phyloP scores from a whole-genome alignment of 2,113 vertebrate genomes.

The Callopanchax toddi region DNA sequence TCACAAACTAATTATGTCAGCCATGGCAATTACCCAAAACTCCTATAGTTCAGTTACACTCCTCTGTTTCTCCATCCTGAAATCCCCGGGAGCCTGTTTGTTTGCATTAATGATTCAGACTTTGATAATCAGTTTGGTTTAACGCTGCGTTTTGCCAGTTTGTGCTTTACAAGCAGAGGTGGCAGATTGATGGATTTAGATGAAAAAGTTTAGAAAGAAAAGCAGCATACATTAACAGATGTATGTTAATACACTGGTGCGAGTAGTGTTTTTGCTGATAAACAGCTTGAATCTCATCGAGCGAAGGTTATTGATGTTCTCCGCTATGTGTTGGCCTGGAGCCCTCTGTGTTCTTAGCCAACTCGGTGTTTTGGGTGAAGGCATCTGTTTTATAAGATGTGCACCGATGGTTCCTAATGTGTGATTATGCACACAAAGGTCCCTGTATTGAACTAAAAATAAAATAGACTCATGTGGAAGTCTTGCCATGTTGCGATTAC shows the following conservation, averaged over 20 bases:
- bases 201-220: neutral
- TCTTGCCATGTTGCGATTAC: neutral
- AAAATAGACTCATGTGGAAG: neutral
- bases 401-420: neutral
- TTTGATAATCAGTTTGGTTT: constrained; percentile 1
- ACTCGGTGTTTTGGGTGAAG: constrained; percentile 14
- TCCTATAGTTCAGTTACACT: neutral
- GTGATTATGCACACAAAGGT: neutral
- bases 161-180: neutral
- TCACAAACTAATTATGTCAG: neutral
- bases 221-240: constrained; percentile 5
- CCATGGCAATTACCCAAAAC: neutral
- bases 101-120: neutral
- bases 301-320: neutral
- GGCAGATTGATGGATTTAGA: constrained; percentile 20
- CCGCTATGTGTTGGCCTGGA: neutral
- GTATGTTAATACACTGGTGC: constrained; percentile 21
- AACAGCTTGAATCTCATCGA: constrained; percentile 5
- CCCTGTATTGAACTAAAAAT: neutral
- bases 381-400: neutral
- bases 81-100: neutral
- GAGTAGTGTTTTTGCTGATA: constrained; percentile 1
- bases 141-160: neutral
- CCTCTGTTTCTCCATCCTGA: neutral
- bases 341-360: constrained; percentile 19